phyloP scores from a whole-genome alignment of 2,797 vertebrate species.

The Jordanella pulchra region DNA sequence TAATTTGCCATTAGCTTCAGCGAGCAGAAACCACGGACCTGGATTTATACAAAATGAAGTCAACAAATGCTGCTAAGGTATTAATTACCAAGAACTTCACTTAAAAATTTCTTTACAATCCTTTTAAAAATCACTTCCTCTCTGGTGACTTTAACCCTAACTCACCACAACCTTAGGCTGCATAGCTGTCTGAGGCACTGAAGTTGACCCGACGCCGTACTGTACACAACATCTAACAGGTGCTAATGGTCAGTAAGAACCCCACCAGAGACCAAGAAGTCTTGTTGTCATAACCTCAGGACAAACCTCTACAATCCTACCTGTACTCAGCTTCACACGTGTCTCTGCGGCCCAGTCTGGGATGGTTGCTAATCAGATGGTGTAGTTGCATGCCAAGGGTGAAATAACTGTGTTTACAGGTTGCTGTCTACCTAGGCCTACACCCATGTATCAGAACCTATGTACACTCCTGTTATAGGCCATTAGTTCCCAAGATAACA shows the following conservation, averaged over 20 bases:
- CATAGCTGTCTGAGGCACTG: conserved; percentile 50
- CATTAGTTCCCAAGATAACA: conserved; percentile 39
- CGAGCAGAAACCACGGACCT: not conserved
- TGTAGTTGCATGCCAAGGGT: conserved; percentile 49
- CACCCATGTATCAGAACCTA: conserved; percentile 33
- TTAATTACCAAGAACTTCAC: not conserved
- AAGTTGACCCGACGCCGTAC: conserved; percentile 68
- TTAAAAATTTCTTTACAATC: not conserved
- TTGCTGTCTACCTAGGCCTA: conserved; percentile 38
- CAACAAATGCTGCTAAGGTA: not conserved
- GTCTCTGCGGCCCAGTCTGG: conserved; percentile 56
- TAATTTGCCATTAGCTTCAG: not conserved
- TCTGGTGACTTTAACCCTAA: conserved; percentile 35
- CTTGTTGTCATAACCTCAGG: conserved; percentile 76
- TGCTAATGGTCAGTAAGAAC: conserved; percentile 75
- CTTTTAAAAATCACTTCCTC: conserved; percentile 44
- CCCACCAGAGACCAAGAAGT: conserved; percentile 66
- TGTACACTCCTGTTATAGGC: conserved; percentile 40
- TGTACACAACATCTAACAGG: conserved; percentile 73
- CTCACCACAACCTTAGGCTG: conserved; percentile 34
- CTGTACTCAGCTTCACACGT: conserved; percentile 60
- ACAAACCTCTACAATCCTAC: conserved; percentile 70
- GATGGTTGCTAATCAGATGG: conserved; percentile 31
- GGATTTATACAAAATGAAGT: not conserved
- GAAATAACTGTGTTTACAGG: conserved; percentile 31